Evolutionary conservation across 1,140 invertebrate genomes (phyloP), one percentile per base, ranked within the genome.

Genomic region (Diorhabda sublineata): DNA sequence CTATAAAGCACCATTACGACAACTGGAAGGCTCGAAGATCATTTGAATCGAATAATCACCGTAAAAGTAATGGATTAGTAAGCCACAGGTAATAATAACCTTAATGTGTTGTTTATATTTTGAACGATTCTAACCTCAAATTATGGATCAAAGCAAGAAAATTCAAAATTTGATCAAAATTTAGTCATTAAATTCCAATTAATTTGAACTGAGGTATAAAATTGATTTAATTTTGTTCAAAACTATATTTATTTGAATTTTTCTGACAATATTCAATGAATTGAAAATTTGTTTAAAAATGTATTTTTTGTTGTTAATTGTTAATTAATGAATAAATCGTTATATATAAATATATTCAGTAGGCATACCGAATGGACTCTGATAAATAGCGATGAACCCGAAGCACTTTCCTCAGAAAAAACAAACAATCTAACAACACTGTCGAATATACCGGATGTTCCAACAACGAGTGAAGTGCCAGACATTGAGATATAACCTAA

Each of bases 1-100:
- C 92, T 0, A 82, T 96, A 68, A 85, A 89, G 62, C 91, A 95
- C 82, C 92, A 93, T 78, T 86, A 92, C 68, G 86, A 88, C 70
- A 85, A 90, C 66, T 96, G 92, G 92, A 89, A 88, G 74, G 89
- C 89, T 9, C 86, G 87, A 9, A 83, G 87, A 26, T 84, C 84
- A 26, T 84, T 89, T 42, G 83, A 85, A 1, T 86, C 87, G 6
- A 26, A 26, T 26, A 26, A 26, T 26, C 26, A 26, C 26, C 26
- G 26, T 26, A 26, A 26, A 26, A 26, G 26, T 26, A 26, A 26
- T 26, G 26, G 26, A 26, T 26, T 26, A 26, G 26, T 26, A 26
- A 26, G 26, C 26, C 26, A 26, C 26, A 26, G 26, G 26, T 26
- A 26, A 26, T 26, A 26, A 26, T 26, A 26, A 26, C 26, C 26